Evolutionary conservation across 1,140 invertebrate species (phyloP), one percentile per base, ranked within the genome.

Genomic region (Cecropterus lyciades): DNA sequence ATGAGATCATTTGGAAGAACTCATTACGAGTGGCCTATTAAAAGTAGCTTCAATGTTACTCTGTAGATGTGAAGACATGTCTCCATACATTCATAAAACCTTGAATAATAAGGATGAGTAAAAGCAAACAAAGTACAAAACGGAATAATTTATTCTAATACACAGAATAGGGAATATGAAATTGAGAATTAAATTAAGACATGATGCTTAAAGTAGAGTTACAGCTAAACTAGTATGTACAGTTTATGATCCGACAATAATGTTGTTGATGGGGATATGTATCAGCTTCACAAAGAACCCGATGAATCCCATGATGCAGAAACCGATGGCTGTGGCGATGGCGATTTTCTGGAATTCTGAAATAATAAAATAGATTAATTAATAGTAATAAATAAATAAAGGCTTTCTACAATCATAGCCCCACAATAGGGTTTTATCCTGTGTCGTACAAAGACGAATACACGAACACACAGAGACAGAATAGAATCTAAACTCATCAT

Each of bases 221-320:
- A 79, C 64, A 77, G 70, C 77, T 87, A 87, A 72, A 70, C 30
- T 77, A 70, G 48, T 60, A 65, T n/a, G 10, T 43, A 63, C 72
- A 68, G 56, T 63, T 69, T 95, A 95, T 82, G 95, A 95, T 66
- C 95, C 95, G 40, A 99, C 99, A 94, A 99, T 99, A 89, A 99
- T 99, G 93, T 99, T 99, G 93, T 99, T 99, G 93, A 99, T 99
- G 69, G 99, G 99, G 92, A 99, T 99, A 93, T 99, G 99, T 89
- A 99, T 99, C 57, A 99, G 94, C 93, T 99, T 99, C 5, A 99
- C 99, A 81, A 99, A 99, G 94, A 99, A 99, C 77, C 99, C 99
- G 92, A 99, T 99, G 92, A 99, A 99, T 49, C 99, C 99, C 99
- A 99, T 99, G 87, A 99, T 99, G 82, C 97, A 99, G 93, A 99